Conservation (phyloP, 2,888 invertebrate genomes). For the Catotricha subobsoleta region DNA sequence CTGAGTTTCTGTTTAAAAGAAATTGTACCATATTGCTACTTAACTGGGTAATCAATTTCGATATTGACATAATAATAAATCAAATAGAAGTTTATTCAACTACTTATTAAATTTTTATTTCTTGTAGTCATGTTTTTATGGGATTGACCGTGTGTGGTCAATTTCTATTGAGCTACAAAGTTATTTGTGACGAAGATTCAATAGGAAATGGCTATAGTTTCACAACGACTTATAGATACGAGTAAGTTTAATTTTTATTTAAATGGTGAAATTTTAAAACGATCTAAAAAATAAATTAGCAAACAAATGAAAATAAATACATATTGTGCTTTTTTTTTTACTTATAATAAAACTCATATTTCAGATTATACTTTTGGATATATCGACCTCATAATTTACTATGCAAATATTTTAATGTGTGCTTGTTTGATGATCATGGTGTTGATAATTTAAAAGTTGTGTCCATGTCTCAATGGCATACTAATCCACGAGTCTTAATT, state of each 20-base stretch:
- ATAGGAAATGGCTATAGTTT: conserved; percentile 36
- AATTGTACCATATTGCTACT: conserved; percentile 36
- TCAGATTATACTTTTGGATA: conserved; percentile 28
- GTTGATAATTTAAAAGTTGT: conserved; percentile 41
- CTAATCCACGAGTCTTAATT: conserved; percentile 38
- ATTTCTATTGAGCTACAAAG: conserved; percentile 71
- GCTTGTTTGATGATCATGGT: conserved; percentile 41
- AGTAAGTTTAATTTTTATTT: conserved; percentile 30
- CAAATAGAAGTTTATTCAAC: conserved; percentile 8
- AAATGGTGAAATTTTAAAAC: not conserved
- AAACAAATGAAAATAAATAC: too few relatives aligned
- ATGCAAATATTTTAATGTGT: conserved; percentile 33
- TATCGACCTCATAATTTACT: conserved; percentile 27
- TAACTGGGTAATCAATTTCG: conserved; percentile 21
- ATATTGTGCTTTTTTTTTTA: too few relatives aligned
- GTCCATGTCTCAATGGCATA: conserved; percentile 45
- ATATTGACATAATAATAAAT: not conserved
- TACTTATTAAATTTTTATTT: conserved; percentile 9
- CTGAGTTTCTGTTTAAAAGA: conserved; percentile 43
- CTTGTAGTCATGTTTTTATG: conserved; percentile 71
- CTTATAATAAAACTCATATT: too few relatives aligned
- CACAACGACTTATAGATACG: conserved; percentile 42
- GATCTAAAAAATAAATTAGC: too few relatives aligned
- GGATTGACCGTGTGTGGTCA: conserved; percentile 90
- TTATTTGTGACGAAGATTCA: conserved; percentile 33